These are phyloP conservation scores for Axis porcinus DNA, from an alignment of 2,113 vertebrate genomes.

Conservation along the genomic window DNA sequence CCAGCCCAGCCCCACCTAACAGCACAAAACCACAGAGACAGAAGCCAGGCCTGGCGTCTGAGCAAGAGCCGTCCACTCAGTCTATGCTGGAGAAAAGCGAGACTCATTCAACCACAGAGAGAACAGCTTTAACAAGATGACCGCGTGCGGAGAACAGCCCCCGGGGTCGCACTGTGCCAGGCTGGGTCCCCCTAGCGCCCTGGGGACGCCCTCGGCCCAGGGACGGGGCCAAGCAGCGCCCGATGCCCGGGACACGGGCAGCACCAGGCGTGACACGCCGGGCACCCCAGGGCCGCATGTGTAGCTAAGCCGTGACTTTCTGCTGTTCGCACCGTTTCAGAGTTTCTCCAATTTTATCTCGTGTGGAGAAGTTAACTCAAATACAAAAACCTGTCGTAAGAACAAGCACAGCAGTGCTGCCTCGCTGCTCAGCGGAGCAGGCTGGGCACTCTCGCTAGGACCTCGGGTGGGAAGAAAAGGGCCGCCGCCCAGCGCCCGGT, in stretches of 20 bases:
- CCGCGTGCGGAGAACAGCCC: background rate
- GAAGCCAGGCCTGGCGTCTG: background rate
- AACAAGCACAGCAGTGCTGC: background rate
- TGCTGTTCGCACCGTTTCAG: background rate
- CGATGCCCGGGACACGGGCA: rapidly evolving
- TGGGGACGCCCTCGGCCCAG: background rate
- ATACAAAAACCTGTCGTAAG: background rate
- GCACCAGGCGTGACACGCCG: background rate
- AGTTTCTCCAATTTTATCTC: background rate
- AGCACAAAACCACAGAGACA: background rate
- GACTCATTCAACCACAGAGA: background rate
- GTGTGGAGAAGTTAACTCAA: background rate
- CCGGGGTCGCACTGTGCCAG: too few relatives aligned
- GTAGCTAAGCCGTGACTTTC: background rate
- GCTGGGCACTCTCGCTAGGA: background rate
- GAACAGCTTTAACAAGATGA: background rate
- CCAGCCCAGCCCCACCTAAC: background rate
- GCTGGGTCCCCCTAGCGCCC: background rate
- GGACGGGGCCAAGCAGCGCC: rapidly evolving
- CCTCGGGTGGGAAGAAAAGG: background rate
- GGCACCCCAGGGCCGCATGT: background rate
- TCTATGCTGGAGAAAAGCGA: background rate
- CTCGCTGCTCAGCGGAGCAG: background rate
- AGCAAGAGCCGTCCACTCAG: background rate
- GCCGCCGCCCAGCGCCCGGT: rapidly evolving